Evolutionary conservation across 2,888 invertebrate species (phyloP).

Genomic region (Heliconius aoede): DNA sequence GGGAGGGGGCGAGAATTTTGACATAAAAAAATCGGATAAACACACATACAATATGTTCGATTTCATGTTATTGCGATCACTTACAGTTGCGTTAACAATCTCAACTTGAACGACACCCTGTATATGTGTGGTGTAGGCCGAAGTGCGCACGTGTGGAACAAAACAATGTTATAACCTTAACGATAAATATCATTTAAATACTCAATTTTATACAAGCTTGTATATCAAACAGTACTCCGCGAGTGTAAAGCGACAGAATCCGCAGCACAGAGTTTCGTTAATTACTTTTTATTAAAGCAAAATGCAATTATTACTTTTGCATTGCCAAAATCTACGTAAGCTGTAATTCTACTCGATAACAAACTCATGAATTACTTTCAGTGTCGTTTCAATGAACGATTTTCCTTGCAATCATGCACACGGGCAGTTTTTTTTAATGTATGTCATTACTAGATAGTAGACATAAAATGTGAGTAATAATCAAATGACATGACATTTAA

Average conservation of each 20-base stretch:
- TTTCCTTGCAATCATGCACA: slow-evolving; percentile 51
- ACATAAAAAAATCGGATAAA: slow-evolving; percentile 70
- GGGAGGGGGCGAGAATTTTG: slow-evolving; percentile 53
- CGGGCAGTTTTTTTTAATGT: slow-evolving; percentile 37
- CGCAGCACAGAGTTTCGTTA: slow-evolving; percentile 53
- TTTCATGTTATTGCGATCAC: slow-evolving; percentile 73
- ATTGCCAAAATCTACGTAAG: slow-evolving; percentile 78
- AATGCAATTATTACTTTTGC: slow-evolving; percentile 61
- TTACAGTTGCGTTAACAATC: slow-evolving; percentile 84
- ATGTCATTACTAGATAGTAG: slow-evolving; percentile 23
- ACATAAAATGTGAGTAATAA: slow-evolving; percentile 17
- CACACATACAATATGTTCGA: slow-evolving; percentile 71
- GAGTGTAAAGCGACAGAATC: slow-evolving; percentile 63
- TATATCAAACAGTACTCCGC: slow-evolving; percentile 21
- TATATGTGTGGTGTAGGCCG: slow-evolving; percentile 69
- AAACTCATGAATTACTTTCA: slow-evolving; percentile 42
- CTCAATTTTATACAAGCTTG: slow-evolving; percentile 32
- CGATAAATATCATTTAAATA: slow-evolving; percentile 49
- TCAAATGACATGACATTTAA: slow-evolving; percentile 38
- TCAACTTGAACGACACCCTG: slow-evolving; percentile 82
- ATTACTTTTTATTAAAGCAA: slow-evolving; percentile 57
- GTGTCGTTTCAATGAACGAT: slow-evolving; percentile 22
- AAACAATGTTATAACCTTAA: slow-evolving; percentile 70
- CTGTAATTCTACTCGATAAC: slow-evolving; percentile 49
- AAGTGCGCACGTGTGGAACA: slow-evolving; percentile 79